These are phyloP conservation scores for Lanistes nyassanus DNA, from an alignment of 1,140 invertebrate genomes.

Conservation along the genomic window DNA sequence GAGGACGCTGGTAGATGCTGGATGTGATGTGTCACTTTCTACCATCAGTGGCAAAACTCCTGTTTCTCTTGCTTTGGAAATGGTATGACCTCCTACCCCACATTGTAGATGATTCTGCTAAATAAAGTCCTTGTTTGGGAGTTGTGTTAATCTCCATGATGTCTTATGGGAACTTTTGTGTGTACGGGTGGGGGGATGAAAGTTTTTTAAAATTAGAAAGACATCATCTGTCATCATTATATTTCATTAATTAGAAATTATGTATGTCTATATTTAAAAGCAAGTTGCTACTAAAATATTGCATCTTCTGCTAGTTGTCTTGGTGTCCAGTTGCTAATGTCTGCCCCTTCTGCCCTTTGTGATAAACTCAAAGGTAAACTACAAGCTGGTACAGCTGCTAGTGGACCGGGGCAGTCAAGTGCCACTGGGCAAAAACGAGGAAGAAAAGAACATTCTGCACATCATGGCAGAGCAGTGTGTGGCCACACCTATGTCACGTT, in stretches of 20 bases:
- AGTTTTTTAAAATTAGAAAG: too few relatives aligned
- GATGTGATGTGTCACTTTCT: constrained; percentile 60
- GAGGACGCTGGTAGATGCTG: constrained; percentile 60
- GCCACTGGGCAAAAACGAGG: constrained; percentile 57
- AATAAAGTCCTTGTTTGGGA: too few relatives aligned
- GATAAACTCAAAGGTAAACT: constrained; percentile 45
- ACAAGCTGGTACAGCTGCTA: constrained; percentile 58
- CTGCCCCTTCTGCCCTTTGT: too few relatives aligned
- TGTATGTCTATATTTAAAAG: not conserved
- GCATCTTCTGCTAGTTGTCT: too few relatives aligned
- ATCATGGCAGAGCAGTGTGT: constrained; percentile 59
- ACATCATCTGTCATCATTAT: too few relatives aligned
- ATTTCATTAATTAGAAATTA: not conserved
- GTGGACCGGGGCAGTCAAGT: constrained; percentile 61
- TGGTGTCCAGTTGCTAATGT: too few relatives aligned
- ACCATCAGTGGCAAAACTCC: constrained; percentile 63
- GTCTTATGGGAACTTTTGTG: too few relatives aligned
- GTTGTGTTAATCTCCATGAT: too few relatives aligned
- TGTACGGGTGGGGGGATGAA: too few relatives aligned
- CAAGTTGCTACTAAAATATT: too few relatives aligned
- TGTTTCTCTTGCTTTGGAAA: constrained; percentile 62
- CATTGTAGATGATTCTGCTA: too few relatives aligned
- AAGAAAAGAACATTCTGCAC: constrained; percentile 63
- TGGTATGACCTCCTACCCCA: too few relatives aligned
- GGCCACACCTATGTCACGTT: constrained; percentile 52